These are phyloP conservation scores for Ditylenchus dipsaci DNA, from an alignment of 1,140 invertebrate species.

Conservation along the genomic window DNA sequence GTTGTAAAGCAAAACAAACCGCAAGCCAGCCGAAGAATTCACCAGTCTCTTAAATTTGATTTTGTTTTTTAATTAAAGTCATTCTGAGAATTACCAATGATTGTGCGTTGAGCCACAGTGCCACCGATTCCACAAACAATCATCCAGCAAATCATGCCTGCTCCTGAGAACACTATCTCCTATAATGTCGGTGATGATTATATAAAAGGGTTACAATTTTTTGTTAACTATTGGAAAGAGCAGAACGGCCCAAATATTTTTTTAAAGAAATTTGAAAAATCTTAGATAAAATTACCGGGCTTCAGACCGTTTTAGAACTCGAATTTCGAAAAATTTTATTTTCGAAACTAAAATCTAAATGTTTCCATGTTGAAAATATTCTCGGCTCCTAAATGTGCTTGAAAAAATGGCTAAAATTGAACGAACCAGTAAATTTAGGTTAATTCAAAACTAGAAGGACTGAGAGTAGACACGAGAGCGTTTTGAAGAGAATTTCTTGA, in stretches of 20 bases:
- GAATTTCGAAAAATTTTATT: no score
- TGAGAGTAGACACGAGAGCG: no score
- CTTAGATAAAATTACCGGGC: not conserved
- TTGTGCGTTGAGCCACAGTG: slow-evolving; percentile 43
- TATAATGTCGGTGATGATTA: slow-evolving; percentile 2
- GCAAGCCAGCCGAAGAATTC: slow-evolving; percentile 43
- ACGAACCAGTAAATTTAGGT: no score
- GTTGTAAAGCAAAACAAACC: no score
- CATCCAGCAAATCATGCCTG: slow-evolving; percentile 50
- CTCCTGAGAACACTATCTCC: slow-evolving; percentile 44
- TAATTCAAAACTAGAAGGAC: no score
- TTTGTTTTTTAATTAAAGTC: not conserved
- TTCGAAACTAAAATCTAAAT: no score
- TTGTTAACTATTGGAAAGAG: not conserved
- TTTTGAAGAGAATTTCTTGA: no score
- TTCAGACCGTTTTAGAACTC: no score
- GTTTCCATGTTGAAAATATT: no score
- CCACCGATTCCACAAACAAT: slow-evolving; percentile 45
- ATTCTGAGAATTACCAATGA: slow-evolving; percentile 16
- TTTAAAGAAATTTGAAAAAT: no score
- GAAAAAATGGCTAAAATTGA: no score
- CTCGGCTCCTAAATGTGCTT: no score
- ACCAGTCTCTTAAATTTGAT: slow-evolving; percentile 26
- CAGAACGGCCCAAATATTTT: not conserved
- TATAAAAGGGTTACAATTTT: not conserved